Base-by-base conservation (phyloP, 2,888 invertebrate genomes). In the Cephus spinipes region DNA sequence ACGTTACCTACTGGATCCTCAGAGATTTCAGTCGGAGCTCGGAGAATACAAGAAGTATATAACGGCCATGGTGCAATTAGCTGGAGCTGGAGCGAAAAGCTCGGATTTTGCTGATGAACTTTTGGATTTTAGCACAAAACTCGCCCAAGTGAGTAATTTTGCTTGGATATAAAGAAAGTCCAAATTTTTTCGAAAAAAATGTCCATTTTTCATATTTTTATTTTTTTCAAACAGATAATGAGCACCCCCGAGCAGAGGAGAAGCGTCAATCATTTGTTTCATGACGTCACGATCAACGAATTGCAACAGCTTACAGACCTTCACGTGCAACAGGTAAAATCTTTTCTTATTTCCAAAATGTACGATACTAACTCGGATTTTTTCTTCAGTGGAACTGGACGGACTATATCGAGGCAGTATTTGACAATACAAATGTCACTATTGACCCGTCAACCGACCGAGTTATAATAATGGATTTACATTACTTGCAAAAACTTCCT, bases 381-480 rank as follows among this genome's bases (percentile, higher is more conserved):
- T 23, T 2, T 79, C 88, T 89, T 73, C 89, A 95, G 95, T 94
- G 95, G 90, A 93, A 95, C 85, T 95, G 95, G 95, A 92, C 93
- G 33, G 90, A 89, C 73, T 95, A 95, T 85, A 84, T 95, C 81
- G 90, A 92, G 81, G 92, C 93, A 76, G 93, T 94, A 76, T 94
- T 95, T 89, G 88, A 93, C 30, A 93, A 94, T 84, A 94, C 94
- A 12, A 93, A 92, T 82, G 93, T 95, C 74, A 90, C 90, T 1
- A 90, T 95, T 36, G 91, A 93, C 74, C 90, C 92, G 1, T 86
- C 90, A 11, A 86, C 89, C 0, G 95, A 95, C 88, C 92, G 93
- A 32, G 93, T 94, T 78, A 94, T 95, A 79, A 93, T 96, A 30
- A 93, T 94, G 92, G 95, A 95, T 91, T 90, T 95, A 84, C 93